phyloP scores from a whole-genome alignment of 2,888 invertebrate species.

The Iphiclides podalirius region DNA sequence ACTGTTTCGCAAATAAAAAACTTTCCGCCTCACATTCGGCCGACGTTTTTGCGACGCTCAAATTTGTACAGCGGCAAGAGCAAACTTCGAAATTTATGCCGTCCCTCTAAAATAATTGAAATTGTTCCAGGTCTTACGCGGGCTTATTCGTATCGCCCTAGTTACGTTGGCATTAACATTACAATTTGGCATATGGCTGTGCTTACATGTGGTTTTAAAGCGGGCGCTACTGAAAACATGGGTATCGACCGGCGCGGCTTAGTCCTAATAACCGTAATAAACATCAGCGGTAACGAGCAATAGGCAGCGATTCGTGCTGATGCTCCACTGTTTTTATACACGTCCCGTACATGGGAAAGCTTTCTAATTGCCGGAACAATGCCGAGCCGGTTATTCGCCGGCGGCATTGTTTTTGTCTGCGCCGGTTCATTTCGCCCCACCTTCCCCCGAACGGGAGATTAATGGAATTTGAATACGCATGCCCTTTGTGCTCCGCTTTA shows the following conservation, averaged over 20 bases:
- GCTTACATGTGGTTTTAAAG: conserved; percentile 29
- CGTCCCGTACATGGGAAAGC: conserved; percentile 79
- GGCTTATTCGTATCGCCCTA: neutral
- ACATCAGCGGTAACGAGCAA: conserved; percentile 79
- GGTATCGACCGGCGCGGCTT: conserved; percentile 73
- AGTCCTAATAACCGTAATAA: conserved; percentile 79
- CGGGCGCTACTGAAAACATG: conserved; percentile 62
- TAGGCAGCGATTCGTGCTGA: conserved; percentile 79
- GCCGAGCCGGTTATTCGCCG: conserved; percentile 79
- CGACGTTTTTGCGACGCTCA: no score
- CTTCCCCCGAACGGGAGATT: conserved; percentile 73
- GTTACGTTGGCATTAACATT: neutral
- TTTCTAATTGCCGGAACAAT: conserved; percentile 81
- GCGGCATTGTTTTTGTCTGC: conserved; percentile 80
- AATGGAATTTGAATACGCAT: conserved; percentile 81
- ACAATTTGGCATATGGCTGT: conserved; percentile 13
- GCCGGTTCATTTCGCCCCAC: conserved; percentile 78
- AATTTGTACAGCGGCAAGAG: no score
- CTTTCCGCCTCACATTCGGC: conserved; percentile 22
- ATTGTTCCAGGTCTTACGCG: conserved; percentile 1
- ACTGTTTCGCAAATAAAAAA: no score
- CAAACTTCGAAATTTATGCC: no score
- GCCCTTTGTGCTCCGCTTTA: conserved; percentile 78
- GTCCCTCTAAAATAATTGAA: neutral
- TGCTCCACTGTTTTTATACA: conserved; percentile 80